Evolutionary conservation across 2,888 invertebrate genomes (phyloP).

Genomic region (Pyrrhia umbra): DNA sequence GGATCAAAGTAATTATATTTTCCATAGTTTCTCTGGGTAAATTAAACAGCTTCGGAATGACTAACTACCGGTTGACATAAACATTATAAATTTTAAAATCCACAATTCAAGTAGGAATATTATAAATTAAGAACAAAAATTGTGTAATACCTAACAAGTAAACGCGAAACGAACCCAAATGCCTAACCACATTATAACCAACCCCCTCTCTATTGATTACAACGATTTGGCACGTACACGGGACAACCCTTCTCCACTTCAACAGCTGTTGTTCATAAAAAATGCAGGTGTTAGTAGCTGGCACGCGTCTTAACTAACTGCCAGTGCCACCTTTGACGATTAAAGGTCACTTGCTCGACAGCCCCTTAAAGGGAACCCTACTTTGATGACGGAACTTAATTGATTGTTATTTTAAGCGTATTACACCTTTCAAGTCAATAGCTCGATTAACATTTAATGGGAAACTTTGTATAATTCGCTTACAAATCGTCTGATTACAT

Average conservation of each 20-base stretch:
- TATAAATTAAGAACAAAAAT: too few relatives aligned
- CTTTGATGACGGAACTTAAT: constrained; percentile 58
- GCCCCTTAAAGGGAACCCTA: constrained; percentile 47
- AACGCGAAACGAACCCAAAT: neutral
- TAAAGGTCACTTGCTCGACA: constrained; percentile 71
- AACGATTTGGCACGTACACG: constrained; percentile 37
- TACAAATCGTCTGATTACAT: constrained; percentile 49
- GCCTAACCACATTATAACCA: neutral
- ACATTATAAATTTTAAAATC: too few relatives aligned
- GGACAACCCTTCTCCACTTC: constrained; percentile 14
- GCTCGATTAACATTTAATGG: constrained; percentile 53
- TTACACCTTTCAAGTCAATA: constrained; percentile 59
- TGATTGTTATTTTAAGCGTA: constrained; percentile 62
- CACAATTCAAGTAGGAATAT: too few relatives aligned
- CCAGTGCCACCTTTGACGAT: constrained; percentile 63
- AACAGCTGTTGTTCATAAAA: constrained; percentile 62
- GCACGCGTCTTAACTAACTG: constrained; percentile 62
- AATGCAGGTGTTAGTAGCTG: constrained; percentile 63
- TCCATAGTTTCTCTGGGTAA: too few relatives aligned
- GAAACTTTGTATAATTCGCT: constrained; percentile 46
- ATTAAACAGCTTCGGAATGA: too few relatives aligned
- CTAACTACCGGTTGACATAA: too few relatives aligned
- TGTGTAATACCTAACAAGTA: neutral
- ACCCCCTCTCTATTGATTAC: constrained; percentile 11
- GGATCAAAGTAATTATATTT: too few relatives aligned